Conservation (phyloP, 2,113 vertebrate genomes). For the Leiothrix lutea region DNA sequence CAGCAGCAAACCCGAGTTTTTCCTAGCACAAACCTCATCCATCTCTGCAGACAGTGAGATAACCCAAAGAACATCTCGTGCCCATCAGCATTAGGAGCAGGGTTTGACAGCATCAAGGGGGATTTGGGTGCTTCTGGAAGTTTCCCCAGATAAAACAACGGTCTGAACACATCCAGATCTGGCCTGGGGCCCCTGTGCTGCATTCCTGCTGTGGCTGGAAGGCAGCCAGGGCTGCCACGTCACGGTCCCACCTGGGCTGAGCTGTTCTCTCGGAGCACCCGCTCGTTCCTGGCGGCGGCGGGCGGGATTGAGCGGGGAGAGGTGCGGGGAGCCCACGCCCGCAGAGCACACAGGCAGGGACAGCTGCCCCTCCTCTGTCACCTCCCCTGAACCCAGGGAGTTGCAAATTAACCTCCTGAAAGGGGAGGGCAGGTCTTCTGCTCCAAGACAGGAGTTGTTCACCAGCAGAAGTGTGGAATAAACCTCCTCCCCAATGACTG, state of each 20-base stretch:
- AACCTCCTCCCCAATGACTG: background rate
- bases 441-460: background rate
- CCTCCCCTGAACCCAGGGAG: fast-evolving
- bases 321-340: background rate
- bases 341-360: background rate
- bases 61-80: background rate
- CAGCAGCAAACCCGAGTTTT: background rate
- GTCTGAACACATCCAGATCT: background rate
- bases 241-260: background rate
- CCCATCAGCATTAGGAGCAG: background rate
- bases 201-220: background rate
- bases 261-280: background rate
- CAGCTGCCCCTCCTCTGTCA: background rate
- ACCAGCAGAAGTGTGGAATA: background rate
- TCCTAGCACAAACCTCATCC: background rate
- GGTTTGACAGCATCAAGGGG: fast-evolving
- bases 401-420: background rate
- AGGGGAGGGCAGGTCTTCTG: background rate
- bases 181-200: background rate
- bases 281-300: fast-evolving
- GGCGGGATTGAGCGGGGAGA: fast-evolving
- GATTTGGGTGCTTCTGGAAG: background rate
- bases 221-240: background rate
- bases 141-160: fast-evolving
- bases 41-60: background rate